Conservation (phyloP, 2,888 invertebrate species). For the Podotricha telesiphe region DNA sequence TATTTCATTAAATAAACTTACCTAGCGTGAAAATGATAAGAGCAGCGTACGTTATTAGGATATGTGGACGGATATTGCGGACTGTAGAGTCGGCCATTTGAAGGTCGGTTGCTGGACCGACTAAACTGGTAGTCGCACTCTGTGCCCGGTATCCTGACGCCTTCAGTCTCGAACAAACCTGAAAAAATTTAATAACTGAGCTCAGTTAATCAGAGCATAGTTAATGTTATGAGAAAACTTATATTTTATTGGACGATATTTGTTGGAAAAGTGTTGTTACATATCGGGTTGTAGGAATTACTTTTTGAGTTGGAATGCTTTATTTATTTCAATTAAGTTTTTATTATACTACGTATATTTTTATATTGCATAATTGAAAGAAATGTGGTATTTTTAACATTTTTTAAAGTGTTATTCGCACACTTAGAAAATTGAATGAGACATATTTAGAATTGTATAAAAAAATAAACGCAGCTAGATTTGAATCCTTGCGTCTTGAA, state of each 20-base stretch:
- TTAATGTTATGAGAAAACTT: neutral
- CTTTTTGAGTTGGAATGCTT: too few species aligned
- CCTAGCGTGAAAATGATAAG: slow-evolving; percentile 95
- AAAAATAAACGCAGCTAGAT: too few species aligned
- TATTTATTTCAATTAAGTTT: too few species aligned
- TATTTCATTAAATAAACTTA: slow-evolving; percentile 55
- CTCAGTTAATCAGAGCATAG: too few species aligned
- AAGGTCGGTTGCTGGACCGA: slow-evolving; percentile 87
- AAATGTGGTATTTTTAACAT: too few species aligned
- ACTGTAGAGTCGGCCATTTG: slow-evolving; percentile 93
- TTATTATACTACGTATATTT: too few species aligned
- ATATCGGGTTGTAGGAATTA: too few species aligned
- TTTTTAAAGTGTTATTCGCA: too few species aligned
- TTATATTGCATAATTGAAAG: too few species aligned
- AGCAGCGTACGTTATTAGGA: slow-evolving; percentile 94
- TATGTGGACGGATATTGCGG: slow-evolving; percentile 98
- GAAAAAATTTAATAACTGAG: slow-evolving; percentile 46
- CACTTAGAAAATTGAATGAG: too few species aligned
- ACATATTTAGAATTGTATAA: too few species aligned
- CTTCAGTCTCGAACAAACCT: slow-evolving; percentile 93
- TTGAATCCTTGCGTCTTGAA: too few species aligned
- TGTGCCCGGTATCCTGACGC: slow-evolving; percentile 88
- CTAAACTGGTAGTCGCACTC: slow-evolving; percentile 94
- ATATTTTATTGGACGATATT: neutral
- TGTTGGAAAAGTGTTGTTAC: neutral